Evolutionary conservation across 1,140 invertebrate genomes (phyloP).

Genomic region (Ganaspis sp.): DNA sequence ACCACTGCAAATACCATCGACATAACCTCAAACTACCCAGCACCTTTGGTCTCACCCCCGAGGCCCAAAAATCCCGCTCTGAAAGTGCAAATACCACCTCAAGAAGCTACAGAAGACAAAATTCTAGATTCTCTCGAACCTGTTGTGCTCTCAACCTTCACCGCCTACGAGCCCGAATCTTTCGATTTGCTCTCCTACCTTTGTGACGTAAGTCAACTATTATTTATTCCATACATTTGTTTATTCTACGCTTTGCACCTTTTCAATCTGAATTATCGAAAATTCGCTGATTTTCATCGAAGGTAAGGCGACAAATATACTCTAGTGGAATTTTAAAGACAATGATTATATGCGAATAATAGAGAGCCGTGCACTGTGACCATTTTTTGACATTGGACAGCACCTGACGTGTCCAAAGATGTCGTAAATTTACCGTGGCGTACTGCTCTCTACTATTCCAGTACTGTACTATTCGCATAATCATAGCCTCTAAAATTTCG

Average conservation of each 20-base stretch:
- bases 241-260: neutral
- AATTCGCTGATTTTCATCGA: too few relatives aligned
- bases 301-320: too few relatives aligned
- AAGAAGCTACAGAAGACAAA: conserved; percentile 5
- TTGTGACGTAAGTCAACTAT: conserved; percentile 65
- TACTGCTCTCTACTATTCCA: too few relatives aligned
- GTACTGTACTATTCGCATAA: too few relatives aligned
- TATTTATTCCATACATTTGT: conserved; percentile 18
- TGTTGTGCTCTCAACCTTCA: conserved; percentile 60
- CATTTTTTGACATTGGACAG: too few relatives aligned
- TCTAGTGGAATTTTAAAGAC: too few relatives aligned
- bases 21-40: conserved; percentile 34
- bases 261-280: neutral
- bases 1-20: conserved; percentile 28
- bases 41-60: neutral
- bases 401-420: too few relatives aligned
- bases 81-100: conserved; percentile 14
- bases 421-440: too few relatives aligned
- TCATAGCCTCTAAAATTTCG: too few relatives aligned
- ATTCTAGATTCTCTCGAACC: conserved; percentile 30
- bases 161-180: conserved; percentile 54
- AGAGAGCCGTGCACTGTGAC: too few relatives aligned
- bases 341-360: too few relatives aligned
- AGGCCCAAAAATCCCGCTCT: neutral
- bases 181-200: conserved; percentile 73